A percentile compares a stretch with the other conserved stretches of the same genome.
These are phyloP conservation scores for Muschampia plurimacula DNA, from an alignment of 2,888 invertebrate species.

Conservation along the genomic window DNA sequence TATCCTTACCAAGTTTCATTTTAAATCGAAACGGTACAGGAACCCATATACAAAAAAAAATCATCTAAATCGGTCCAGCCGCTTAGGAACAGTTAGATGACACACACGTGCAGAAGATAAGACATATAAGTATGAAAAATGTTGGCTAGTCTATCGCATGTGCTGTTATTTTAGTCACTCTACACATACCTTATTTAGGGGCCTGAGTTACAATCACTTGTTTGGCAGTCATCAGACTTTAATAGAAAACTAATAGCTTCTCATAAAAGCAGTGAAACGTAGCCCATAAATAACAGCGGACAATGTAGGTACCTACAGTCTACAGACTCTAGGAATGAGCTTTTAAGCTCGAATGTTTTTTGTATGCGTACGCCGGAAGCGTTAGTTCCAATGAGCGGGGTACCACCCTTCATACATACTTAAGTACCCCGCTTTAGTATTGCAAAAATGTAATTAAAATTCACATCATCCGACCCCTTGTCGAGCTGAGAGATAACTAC, in stretches of 20 bases:
- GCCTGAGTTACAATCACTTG: background rate
- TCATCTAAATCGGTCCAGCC: no score
- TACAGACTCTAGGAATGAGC: conserved; percentile 54
- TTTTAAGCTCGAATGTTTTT: conserved; percentile 68
- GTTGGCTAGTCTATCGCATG: background rate
- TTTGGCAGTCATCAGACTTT: conserved; percentile 32
- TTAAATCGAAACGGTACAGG: background rate
- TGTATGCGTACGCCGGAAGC: conserved; percentile 72
- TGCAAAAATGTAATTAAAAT: conserved; percentile 84
- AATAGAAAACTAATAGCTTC: conserved; percentile 36
- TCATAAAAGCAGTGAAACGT: conserved; percentile 31
- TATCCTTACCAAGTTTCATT: background rate
- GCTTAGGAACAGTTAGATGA: no score
- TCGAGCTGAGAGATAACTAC: conserved; percentile 66
- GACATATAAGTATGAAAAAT: no score
- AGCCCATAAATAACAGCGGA: conserved; percentile 47
- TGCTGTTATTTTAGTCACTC: background rate
- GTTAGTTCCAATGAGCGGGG: conserved; percentile 64
- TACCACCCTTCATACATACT: conserved; percentile 75
- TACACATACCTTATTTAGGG: background rate
- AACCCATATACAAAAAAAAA: no score
- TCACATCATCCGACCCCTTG: conserved; percentile 67
- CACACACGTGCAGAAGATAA: no score
- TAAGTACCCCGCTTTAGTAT: conserved; percentile 71
- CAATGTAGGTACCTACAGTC: conserved; percentile 46